Evolutionary conservation across 1,140 invertebrate genomes (phyloP).

Genomic region (Arctopsyche grandis): DNA sequence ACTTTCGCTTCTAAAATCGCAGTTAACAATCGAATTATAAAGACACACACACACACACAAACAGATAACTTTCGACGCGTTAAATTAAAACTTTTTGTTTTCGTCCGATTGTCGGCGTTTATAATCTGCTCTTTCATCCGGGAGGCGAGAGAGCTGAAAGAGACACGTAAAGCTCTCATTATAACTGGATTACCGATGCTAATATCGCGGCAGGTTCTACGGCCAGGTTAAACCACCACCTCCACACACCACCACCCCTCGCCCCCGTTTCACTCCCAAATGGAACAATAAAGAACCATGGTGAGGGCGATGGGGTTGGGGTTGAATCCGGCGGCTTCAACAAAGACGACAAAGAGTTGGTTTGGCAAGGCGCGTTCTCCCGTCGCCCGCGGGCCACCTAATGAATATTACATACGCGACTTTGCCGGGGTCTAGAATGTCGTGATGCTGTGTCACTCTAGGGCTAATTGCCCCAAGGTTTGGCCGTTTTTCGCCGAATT

Average conservation of each 20-base stretch:
- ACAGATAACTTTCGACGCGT: no score
- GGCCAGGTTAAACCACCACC: conserved; percentile 28
- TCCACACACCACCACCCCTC: no score
- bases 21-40: no score
- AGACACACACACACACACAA: no score
- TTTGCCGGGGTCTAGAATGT: no score
- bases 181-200: conserved; percentile 44
- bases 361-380: not conserved
- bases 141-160: conserved; percentile 24
- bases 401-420: conserved; percentile 17
- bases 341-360: conserved; percentile 33
- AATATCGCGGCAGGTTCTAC: conserved; percentile 29
- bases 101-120: conserved; percentile 3
- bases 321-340: not conserved
- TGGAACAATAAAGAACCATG: conserved; percentile 29
- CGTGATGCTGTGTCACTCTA: no score
- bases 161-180: conserved; percentile 44
- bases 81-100: conserved; percentile 19
- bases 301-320: not conserved
- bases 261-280: not conserved
- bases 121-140: conserved; percentile 35
- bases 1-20: no score
- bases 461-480: no score
- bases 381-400: not conserved
- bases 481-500: no score